Evolutionary conservation across 2,113 vertebrate species (phyloP).

Genomic region (Phylloscopus trochiloides): DNA sequence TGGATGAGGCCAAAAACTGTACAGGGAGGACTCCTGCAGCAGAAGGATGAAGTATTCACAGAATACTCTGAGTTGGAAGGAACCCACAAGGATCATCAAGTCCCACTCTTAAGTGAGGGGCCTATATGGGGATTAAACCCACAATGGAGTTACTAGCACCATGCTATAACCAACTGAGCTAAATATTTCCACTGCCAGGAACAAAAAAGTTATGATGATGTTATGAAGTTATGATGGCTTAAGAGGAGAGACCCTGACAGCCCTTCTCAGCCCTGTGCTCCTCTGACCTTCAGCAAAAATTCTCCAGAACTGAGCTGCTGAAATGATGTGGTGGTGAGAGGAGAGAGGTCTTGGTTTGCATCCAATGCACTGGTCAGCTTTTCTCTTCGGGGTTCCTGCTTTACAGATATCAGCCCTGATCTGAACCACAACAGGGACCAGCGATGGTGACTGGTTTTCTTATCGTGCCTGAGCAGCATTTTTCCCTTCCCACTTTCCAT

Average conservation of each 20-base stretch:
- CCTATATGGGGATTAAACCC: background rate
- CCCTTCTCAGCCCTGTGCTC: background rate
- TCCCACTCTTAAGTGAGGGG: background rate
- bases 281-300: background rate
- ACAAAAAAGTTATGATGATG: background rate
- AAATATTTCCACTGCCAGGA: background rate
- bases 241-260: background rate
- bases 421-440: background rate
- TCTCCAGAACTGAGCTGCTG: background rate
- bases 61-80: background rate
- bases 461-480: background rate
- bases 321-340: background rate
- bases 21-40: background rate
- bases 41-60: background rate
- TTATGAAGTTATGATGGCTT: background rate
- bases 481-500: background rate
- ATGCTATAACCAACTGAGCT: background rate
- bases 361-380: background rate
- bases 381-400: background rate
- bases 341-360: background rate
- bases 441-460: background rate
- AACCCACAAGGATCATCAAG: background rate
- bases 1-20: background rate
- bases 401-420: background rate
- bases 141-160: fast-evolving